phyloP scores from a whole-genome alignment of 53 echinoderm and acorn worm species.

The Astropecten irregularis region DNA sequence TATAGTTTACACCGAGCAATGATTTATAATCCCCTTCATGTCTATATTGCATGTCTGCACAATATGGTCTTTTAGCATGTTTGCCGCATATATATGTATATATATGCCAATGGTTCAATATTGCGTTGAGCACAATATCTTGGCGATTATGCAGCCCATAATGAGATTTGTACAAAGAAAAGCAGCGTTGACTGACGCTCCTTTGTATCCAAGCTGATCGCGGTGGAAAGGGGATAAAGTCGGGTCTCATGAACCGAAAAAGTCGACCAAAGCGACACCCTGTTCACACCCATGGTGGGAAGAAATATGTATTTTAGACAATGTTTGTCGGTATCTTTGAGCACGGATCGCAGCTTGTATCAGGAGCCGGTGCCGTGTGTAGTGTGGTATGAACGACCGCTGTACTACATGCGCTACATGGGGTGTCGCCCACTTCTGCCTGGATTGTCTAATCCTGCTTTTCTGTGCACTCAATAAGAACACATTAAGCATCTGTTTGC shows the following conservation, averaged over 20 bases:
- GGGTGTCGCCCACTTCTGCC: conserved; percentile 45
- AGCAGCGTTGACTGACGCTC: conserved; percentile 25
- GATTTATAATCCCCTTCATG: conserved; percentile 16
- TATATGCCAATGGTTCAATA: conserved; percentile 42
- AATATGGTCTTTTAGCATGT: conserved; percentile 12
- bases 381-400: conserved; percentile 7
- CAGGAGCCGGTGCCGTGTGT: conserved; percentile 43
- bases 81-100: conserved; percentile 27
- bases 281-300: conserved; percentile 53
- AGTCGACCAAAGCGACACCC: conserved; percentile 51
- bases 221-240: conserved; percentile 38
- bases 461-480: neutral
- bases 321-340: conserved; percentile 56
- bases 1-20: neutral
- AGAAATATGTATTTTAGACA: conserved; percentile 37
- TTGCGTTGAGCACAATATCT: conserved; percentile 21
- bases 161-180: conserved; percentile 58
- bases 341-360: conserved; percentile 9
- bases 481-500: conserved; percentile 44
- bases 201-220: conserved; percentile 54
- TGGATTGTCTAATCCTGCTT: conserved; percentile 31
- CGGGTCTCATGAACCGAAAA: conserved; percentile 50
- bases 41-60: conserved; percentile 8
- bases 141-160: conserved; percentile 52
- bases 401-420: conserved; percentile 40